phyloP scores from a whole-genome alignment of 2,797 vertebrate species.

The Dicrostonyx torquatus region DNA sequence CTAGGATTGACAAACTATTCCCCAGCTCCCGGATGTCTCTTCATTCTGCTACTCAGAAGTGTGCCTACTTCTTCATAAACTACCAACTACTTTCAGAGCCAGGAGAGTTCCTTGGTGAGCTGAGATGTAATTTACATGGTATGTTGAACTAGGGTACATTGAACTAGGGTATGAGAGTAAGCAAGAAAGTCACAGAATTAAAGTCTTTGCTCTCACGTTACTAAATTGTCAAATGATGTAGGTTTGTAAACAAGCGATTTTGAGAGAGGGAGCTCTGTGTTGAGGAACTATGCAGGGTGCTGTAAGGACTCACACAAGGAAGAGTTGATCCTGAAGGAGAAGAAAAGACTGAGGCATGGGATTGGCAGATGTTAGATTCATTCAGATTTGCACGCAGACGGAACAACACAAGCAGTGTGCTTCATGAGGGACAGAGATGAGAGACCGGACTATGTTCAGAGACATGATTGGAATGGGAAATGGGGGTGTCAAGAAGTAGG shows the following conservation, averaged over 20 bases:
- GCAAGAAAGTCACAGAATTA: background rate
- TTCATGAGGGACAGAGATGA: background rate
- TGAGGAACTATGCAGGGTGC: background rate
- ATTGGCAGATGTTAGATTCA: background rate
- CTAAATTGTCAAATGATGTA: background rate
- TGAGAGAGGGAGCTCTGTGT: background rate
- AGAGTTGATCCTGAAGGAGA: background rate
- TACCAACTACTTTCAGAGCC: background rate
- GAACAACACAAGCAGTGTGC: background rate
- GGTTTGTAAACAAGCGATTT: slow-evolving; percentile 9
- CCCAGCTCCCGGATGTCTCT: background rate
- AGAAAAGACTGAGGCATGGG: background rate
- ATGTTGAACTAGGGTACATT: background rate
- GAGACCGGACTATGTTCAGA: background rate
- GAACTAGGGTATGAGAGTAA: background rate
- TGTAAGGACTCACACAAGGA: background rate
- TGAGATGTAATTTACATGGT: background rate
- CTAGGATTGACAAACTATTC: background rate
- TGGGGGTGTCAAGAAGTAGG: background rate
- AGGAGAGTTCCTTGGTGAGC: background rate
- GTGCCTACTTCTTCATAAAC: background rate
- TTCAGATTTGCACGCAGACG: background rate
- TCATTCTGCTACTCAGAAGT: background rate
- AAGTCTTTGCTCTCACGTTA: background rate
- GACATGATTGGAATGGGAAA: background rate